These are phyloP conservation scores for Carpatolechia fugitivella DNA, from an alignment of 2,888 invertebrate species.

Conservation along the genomic window DNA sequence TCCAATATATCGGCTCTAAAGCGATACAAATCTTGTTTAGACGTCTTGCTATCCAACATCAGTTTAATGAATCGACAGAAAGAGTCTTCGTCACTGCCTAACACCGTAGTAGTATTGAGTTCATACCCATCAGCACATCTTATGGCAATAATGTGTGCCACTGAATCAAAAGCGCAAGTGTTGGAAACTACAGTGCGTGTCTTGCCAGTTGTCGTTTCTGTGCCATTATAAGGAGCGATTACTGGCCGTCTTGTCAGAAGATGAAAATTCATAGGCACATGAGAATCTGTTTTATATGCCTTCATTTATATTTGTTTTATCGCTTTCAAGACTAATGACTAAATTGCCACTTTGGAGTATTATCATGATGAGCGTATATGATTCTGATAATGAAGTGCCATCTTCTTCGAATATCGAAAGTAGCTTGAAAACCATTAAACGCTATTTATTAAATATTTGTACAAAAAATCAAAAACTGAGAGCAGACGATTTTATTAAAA, in stretches of 20 bases:
- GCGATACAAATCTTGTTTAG: no score
- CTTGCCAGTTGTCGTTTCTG: no score
- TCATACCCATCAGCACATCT: no score
- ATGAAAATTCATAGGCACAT: constrained; percentile 10
- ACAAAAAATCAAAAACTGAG: constrained; percentile 10
- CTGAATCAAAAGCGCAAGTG: no score
- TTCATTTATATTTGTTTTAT: not conserved
- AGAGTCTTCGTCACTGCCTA: no score
- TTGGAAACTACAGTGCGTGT: no score
- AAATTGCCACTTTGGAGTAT: constrained; percentile 12
- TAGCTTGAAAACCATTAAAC: no score
- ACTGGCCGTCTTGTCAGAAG: constrained; percentile 17
- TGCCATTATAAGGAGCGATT: constrained; percentile 18
- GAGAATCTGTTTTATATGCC: constrained; percentile 19
- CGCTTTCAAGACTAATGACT: constrained; percentile 6
- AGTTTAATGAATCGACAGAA: no score
- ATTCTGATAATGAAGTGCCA: constrained; percentile 1
- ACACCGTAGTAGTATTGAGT: no score
- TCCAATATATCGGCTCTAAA: no score
- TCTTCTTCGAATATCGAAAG: constrained; percentile 12
- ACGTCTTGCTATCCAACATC: no score
- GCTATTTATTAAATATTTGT: not conserved
- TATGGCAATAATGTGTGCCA: no score
- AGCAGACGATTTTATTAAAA: constrained; percentile 12
- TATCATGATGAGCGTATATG: constrained; percentile 2